These are phyloP conservation scores for Gymnoscopelus microlampas DNA, from an alignment of 2,797 vertebrate species.

Conservation along the genomic window DNA sequence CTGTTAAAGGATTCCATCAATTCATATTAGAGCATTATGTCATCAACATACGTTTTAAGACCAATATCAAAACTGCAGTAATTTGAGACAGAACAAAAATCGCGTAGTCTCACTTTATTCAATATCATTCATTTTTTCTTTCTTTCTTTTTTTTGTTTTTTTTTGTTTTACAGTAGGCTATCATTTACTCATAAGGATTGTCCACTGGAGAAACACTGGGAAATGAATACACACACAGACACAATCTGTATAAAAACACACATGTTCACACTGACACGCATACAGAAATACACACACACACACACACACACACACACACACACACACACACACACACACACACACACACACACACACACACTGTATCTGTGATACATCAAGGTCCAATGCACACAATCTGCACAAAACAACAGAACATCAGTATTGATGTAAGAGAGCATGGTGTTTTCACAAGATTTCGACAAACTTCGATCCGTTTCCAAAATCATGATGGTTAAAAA, in stretches of 20 bases:
- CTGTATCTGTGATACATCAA: too few species aligned
- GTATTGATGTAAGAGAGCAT: too few species aligned
- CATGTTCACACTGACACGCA: background rate
- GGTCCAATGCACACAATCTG: too few species aligned
- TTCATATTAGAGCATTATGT: background rate
- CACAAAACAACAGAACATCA: too few species aligned
- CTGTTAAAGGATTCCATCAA: too few species aligned
- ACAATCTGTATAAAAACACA: background rate
- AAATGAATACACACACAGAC: background rate
- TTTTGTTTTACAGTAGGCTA: background rate
- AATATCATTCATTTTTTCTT: background rate
- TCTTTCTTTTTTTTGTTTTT: too few species aligned
- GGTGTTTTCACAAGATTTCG: too few species aligned
- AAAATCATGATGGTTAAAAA: too few species aligned
- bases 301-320: background rate
- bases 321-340: background rate
- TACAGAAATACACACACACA: background rate
- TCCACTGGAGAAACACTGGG: background rate
- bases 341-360: background rate
- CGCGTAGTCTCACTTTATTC: slow-evolving; percentile 2
- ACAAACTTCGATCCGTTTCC: too few species aligned
- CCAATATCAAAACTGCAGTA: background rate
- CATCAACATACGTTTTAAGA: background rate
- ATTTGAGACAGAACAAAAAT: background rate
- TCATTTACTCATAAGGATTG: background rate